phyloP scores from a whole-genome alignment of 2,113 vertebrate genomes.

The Uria aalge region DNA sequence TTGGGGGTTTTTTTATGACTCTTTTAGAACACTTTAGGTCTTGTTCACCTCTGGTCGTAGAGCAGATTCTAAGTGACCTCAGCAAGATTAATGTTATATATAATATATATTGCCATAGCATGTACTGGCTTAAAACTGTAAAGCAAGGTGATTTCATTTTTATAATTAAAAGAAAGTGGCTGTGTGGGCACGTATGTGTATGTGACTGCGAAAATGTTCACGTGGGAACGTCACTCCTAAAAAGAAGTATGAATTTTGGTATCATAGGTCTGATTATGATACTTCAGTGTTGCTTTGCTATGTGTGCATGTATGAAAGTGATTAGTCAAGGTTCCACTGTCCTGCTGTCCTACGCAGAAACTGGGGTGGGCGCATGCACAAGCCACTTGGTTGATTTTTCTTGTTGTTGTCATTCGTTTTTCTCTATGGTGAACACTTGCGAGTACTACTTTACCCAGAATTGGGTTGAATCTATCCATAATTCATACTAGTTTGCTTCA shows the following conservation, averaged over 20 bases:
- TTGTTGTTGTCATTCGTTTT: not conserved
- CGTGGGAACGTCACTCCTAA: not conserved
- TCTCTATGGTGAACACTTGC: not conserved
- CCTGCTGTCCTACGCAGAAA: not conserved
- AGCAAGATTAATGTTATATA: not conserved
- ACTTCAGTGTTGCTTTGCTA: rapidly evolving
- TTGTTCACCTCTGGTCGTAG: not conserved
- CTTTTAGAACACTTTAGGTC: not conserved
- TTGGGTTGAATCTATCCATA: not conserved
- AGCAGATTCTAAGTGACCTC: not conserved
- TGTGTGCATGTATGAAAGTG: not conserved
- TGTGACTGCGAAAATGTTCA: not conserved
- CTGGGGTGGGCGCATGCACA: not conserved
- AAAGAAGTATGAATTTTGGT: not conserved
- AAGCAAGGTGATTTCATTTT: not conserved
- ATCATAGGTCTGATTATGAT: not conserved
- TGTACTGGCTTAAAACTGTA: not conserved
- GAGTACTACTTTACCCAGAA: not conserved
- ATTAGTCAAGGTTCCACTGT: not conserved
- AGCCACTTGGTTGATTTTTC: not conserved
- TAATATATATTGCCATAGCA: not conserved
- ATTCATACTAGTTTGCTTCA: not conserved
- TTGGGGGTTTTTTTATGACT: not conserved
- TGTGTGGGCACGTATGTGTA: not conserved
- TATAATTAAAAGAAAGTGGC: not conserved